Percentiles rank a stretch among this genome's conserved stretches.
Evolutionary conservation across 2,113 vertebrate species (phyloP).

Genomic region (Lanius collurio): DNA sequence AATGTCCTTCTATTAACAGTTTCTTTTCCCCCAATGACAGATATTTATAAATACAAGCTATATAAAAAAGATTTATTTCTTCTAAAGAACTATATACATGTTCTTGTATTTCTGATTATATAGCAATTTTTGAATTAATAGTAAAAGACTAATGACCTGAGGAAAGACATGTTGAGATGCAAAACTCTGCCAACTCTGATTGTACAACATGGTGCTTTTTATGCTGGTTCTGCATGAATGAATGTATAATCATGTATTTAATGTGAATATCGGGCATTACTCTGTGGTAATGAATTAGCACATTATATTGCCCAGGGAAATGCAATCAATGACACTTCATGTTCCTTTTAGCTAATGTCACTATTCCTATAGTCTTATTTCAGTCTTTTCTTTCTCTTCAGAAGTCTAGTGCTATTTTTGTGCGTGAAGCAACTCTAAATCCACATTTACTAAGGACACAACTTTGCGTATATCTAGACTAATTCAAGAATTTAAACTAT

Average conservation of each 20-base stretch:
- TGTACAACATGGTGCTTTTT: background rate
- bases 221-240: background rate
- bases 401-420: background rate
- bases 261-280: background rate
- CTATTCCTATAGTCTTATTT: background rate
- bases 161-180: background rate
- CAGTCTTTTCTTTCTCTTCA: background rate
- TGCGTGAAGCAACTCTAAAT: background rate
- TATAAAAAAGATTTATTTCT: slow-evolving; percentile 55
- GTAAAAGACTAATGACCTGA: slow-evolving; percentile 16
- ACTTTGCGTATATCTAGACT: background rate
- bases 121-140: slow-evolving; percentile 7
- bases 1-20: background rate
- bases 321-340: background rate
- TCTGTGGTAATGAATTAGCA: background rate
- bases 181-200: background rate
- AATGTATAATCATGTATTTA: background rate
- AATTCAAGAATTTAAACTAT: background rate
- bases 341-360: background rate
- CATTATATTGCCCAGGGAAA: background rate
- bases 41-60: slow-evolving; percentile 24
- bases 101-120: slow-evolving; percentile 32
- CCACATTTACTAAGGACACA: background rate
- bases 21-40: background rate
- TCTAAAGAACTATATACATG: background rate